Base-by-base conservation (phyloP, 2,797 vertebrate species). In the Peromyscus eremicus region DNA sequence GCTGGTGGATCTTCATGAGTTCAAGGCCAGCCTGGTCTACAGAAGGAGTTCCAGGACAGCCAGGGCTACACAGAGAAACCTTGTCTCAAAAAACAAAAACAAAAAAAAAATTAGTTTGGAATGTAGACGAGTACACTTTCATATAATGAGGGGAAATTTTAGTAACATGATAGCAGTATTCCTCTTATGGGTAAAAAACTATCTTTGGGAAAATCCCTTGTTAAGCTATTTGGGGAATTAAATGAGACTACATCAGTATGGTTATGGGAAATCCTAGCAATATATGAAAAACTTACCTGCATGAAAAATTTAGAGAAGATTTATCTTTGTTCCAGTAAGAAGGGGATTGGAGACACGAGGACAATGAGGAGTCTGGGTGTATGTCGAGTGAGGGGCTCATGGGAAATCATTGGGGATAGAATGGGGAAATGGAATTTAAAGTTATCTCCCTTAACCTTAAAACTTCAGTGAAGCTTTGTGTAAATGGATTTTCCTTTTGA, bases 131-230 rank as follows among this genome's bases (percentile, higher is more conserved):
- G 23, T 29, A 92, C 32, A 87, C 46, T 62, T 94, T 64, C 83
- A 70, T 91, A 82, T 73, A 73, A 82, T 70, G 21, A 92, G 34
- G 66, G 84, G 27, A 37, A 80, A 46, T 91, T 60, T 87, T 95
- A 92, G 34, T 91, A 76, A 75, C 71, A 91, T 88, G 55, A 40
- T 34, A 93, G 27, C 37, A 83, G 77, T 37, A 95, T 91, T 94
- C 25, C 19, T 93, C 21, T 95, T 60, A 77, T 6, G 23, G 5
- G 10, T 34, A 68, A 73, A 73, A 89, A 82, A 27, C 46, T 91
- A 16, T 77, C 6, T 91, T 81, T 86, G 23, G 52, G 23, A 43
- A 94, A 97, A 94, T 81, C 70, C 27, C 32, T 34, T 64, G 2
- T 80, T 80, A 92, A 90, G 6, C 40, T 91, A 13, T 82, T 91